Evolutionary conservation across 2,113 vertebrate genomes (phyloP).

Genomic region (Nettapus auritus): DNA sequence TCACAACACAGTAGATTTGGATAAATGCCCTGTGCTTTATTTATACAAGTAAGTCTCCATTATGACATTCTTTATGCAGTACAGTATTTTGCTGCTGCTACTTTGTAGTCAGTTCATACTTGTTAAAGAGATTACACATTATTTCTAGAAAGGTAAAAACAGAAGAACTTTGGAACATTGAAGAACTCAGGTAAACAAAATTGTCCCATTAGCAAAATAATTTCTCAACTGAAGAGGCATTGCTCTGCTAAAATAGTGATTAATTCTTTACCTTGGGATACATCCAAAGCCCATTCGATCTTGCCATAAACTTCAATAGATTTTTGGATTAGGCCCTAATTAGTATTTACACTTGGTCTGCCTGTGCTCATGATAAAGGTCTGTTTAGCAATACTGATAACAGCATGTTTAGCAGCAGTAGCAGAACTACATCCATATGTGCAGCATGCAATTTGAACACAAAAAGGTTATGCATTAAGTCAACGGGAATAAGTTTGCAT

Average conservation of each 20-base stretch:
- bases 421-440: not conserved
- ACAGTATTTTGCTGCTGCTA: not conserved
- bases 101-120: not conserved
- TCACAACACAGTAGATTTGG: not conserved
- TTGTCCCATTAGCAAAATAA: not conserved
- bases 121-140: not conserved
- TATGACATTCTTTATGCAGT: not conserved
- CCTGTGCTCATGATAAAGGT: not conserved
- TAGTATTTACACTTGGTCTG: slow-evolving; percentile 21
- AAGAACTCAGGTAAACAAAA: not conserved
- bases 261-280: not conserved
- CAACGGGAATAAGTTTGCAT: not conserved
- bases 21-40: not conserved
- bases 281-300: not conserved
- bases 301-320: not conserved
- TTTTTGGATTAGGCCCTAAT: slow-evolving; percentile 37
- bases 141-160: not conserved
- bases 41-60: not conserved
- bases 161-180: not conserved
- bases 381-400: not conserved
- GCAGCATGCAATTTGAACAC: not conserved
- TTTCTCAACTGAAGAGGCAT: not conserved
- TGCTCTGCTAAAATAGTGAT: not conserved
- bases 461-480: not conserved
- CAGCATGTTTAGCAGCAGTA: not conserved